These are phyloP conservation scores for Athripsodes cinereus DNA, from an alignment of 2,888 invertebrate species.

Conservation along the genomic window DNA sequence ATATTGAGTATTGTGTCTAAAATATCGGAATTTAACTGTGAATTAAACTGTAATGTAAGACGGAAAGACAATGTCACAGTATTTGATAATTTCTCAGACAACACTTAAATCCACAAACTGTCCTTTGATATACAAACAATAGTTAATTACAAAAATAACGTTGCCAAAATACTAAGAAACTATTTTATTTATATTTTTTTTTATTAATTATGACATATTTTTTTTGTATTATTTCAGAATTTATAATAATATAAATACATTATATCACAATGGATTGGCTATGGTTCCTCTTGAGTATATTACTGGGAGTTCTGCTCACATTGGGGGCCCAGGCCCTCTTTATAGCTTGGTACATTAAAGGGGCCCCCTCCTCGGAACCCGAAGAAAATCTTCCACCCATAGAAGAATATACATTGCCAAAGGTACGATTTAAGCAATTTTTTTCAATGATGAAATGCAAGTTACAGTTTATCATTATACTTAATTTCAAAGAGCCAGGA, in stretches of 20 bases:
- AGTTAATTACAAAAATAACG: no score
- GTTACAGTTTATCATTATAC: no score
- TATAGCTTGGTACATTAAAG: constrained; percentile 40
- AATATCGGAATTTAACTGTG: no score
- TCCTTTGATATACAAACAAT: no score
- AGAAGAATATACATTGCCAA: neutral
- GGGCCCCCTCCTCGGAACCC: constrained; percentile 39
- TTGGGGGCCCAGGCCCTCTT: constrained; percentile 39
- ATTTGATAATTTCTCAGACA: no score
- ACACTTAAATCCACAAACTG: no score
- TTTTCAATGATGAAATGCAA: neutral
- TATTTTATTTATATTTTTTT: neutral
- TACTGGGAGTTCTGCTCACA: constrained; percentile 40
- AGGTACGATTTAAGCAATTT: neutral
- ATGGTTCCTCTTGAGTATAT: constrained; percentile 41
- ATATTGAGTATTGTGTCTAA: no score
- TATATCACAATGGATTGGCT: constrained; percentile 37
- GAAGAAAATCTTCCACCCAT: constrained; percentile 32
- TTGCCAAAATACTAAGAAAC: no score
- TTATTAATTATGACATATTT: no score
- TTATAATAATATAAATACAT: neutral
- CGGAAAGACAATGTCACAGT: no score
- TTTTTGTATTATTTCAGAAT: neutral
- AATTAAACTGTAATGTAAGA: no score
- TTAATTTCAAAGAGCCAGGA: no score